phyloP scores from a whole-genome alignment of 2,113 vertebrate genomes.

The Atlantisia rogersi region DNA sequence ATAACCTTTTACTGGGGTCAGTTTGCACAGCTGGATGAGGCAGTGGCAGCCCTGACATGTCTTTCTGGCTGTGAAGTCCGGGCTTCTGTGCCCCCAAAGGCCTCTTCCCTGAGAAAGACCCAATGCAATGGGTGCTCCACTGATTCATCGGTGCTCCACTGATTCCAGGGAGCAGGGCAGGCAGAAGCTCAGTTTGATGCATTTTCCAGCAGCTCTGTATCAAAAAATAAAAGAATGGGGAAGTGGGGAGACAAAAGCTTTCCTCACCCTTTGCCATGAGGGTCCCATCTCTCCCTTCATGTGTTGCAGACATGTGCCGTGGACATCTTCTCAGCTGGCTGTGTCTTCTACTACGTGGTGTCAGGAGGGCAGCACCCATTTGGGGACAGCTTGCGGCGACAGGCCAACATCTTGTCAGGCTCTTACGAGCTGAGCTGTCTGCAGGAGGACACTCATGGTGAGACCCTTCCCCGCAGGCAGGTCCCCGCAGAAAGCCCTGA shows the following conservation, averaged over 20 bases:
- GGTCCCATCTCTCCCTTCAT: not conserved
- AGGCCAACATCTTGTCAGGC: slow-evolving; percentile 92
- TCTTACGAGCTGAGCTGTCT: slow-evolving; percentile 84
- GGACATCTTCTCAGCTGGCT: slow-evolving; percentile 96
- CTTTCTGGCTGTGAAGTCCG: not conserved
- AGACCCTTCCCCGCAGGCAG: not conserved
- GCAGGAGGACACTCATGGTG: slow-evolving; percentile 87
- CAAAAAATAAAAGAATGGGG: accelerated
- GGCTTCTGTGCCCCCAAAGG: not conserved
- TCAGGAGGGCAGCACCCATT: slow-evolving; percentile 91
- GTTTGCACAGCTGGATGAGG: not conserved
- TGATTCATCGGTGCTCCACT: too few relatives aligned
- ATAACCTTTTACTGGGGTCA: accelerated
- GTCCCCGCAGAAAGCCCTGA: accelerated
- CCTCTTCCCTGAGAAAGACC: not conserved
- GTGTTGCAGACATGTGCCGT: slow-evolving; percentile 86
- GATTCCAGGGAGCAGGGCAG: not conserved
- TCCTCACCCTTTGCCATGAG: accelerated
- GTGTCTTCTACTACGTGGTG: slow-evolving; percentile 92
- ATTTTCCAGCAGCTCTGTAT: not conserved
- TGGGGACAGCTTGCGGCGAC: slow-evolving; percentile 86
- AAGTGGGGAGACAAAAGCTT: not conserved
- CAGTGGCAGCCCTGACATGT: not conserved
- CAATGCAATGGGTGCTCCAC: accelerated
- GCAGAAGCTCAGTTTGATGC: accelerated